Percentiles rank a stretch among this genome's conserved stretches.
Conservation (phyloP, 2,797 vertebrate genomes). For the Lerista edwardsae region DNA sequence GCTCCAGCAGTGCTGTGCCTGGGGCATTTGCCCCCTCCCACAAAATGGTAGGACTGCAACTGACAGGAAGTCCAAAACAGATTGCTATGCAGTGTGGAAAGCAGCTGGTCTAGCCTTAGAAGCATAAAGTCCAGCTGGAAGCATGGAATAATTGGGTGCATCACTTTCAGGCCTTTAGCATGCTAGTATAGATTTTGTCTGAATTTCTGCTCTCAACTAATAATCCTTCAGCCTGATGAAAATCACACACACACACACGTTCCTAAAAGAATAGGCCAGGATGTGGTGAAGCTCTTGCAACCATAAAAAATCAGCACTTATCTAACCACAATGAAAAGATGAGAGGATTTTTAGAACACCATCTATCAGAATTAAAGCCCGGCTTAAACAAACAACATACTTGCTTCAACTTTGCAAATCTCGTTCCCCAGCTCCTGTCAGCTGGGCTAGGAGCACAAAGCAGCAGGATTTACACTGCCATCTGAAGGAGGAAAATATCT, state of each 20-base stretch:
- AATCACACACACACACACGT: neutral
- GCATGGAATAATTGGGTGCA: neutral
- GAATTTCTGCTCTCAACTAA: neutral
- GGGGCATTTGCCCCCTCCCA: too few species aligned
- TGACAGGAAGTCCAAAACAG: neutral
- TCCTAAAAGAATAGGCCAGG: too few species aligned
- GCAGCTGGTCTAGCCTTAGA: neutral
- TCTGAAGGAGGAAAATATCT: conserved; percentile 48
- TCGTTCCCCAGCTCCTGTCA: conserved; percentile 22
- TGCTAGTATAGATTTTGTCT: neutral
- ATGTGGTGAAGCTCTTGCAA: neutral
- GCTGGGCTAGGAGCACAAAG: neutral
- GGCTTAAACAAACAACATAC: neutral
- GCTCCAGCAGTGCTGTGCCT: too few species aligned
- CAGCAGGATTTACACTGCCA: conserved; percentile 17
- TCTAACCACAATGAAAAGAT: conserved; percentile 1
- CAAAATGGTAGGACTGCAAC: too few species aligned
- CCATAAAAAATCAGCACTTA: neutral
- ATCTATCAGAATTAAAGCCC: neutral
- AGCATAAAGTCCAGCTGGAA: neutral
- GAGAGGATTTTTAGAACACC: neutral
- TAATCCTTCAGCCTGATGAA: neutral
- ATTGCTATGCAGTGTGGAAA: neutral
- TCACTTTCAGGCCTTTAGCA: neutral
- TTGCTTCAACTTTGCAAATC: conserved; percentile 32